These are phyloP conservation scores for Trigoniulus corallinus DNA, from an alignment of 1,140 invertebrate genomes.

Conservation along the genomic window DNA sequence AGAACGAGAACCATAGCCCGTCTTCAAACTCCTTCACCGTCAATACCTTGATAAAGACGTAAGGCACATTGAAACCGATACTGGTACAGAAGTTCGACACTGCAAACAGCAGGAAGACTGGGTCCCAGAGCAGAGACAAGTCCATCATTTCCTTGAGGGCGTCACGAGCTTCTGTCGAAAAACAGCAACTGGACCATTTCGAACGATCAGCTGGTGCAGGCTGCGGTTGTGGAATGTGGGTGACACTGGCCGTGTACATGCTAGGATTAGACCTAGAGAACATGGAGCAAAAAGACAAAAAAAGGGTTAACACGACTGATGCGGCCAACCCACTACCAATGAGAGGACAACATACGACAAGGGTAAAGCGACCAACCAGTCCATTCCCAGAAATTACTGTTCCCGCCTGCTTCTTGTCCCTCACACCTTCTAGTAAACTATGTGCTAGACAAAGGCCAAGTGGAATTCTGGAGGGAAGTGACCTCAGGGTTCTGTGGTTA, in stretches of 20 bases:
- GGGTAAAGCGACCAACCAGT: too few relatives aligned
- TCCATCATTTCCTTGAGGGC: conserved; percentile 69
- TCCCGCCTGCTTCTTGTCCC: too few relatives aligned
- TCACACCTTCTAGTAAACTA: too few relatives aligned
- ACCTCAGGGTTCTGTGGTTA: too few relatives aligned
- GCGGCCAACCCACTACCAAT: too few relatives aligned
- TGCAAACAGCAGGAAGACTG: conserved; percentile 76
- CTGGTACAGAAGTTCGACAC: conserved; percentile 89
- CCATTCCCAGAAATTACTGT: too few relatives aligned
- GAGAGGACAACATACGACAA: too few relatives aligned
- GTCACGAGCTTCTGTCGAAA: conserved; percentile 32
- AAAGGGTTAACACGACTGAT: background rate
- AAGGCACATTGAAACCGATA: conserved; percentile 90
- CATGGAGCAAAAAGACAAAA: conserved; percentile 1
- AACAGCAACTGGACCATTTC: conserved; percentile 11
- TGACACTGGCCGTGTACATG: conserved; percentile 13
- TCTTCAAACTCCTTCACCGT: background rate
- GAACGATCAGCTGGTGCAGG: conserved; percentile 1
- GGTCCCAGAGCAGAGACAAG: conserved; percentile 60
- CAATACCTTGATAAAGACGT: conserved; percentile 56
- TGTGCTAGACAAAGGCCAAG: too few relatives aligned
- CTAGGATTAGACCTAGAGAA: conserved; percentile 13
- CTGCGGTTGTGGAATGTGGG: conserved; percentile 11
- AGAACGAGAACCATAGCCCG: background rate
- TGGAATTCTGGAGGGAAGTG: too few relatives aligned